phyloP scores from a whole-genome alignment of 2,113 vertebrate genomes.

The Semnornis frantzii region DNA sequence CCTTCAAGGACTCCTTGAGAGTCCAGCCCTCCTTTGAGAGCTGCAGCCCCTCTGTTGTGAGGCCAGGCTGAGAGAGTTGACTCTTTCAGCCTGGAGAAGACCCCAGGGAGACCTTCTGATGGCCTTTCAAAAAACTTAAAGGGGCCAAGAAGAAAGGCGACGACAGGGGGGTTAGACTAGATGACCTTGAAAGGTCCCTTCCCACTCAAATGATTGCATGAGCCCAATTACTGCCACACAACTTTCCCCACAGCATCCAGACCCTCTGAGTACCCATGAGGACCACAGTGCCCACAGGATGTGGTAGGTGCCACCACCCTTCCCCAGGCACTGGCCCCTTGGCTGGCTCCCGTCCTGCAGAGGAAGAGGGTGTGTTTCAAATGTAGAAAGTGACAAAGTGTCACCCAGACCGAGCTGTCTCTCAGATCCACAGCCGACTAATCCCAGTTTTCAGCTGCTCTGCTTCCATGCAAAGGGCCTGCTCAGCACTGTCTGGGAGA shows the following conservation, averaged over 20 bases:
- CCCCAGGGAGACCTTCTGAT: too few species aligned
- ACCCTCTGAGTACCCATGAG: rapidly evolving
- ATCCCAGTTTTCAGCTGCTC: background rate
- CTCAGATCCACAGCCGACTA: background rate
- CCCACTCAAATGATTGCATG: too few species aligned
- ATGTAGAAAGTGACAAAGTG: background rate
- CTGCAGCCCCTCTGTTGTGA: too few species aligned
- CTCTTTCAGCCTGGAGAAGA: too few species aligned
- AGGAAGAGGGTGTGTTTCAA: background rate
- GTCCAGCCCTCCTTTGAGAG: too few species aligned
- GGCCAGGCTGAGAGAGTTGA: too few species aligned
- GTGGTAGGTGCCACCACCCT: background rate
- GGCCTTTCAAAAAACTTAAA: too few species aligned
- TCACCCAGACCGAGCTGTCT: background rate
- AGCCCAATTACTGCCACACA: rapidly evolving
- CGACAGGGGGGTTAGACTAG: too few species aligned
- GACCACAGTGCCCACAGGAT: rapidly evolving
- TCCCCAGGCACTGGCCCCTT: background rate
- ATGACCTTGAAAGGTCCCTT: too few species aligned
- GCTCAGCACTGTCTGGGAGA: background rate
- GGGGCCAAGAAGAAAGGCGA: too few species aligned
- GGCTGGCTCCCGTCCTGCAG: background rate
- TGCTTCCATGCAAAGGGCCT: background rate
- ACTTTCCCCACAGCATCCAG: rapidly evolving
- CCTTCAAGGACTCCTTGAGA: background rate